phyloP scores from a whole-genome alignment of 2,888 invertebrate species.

The Xanthostigma xanthostigma region DNA sequence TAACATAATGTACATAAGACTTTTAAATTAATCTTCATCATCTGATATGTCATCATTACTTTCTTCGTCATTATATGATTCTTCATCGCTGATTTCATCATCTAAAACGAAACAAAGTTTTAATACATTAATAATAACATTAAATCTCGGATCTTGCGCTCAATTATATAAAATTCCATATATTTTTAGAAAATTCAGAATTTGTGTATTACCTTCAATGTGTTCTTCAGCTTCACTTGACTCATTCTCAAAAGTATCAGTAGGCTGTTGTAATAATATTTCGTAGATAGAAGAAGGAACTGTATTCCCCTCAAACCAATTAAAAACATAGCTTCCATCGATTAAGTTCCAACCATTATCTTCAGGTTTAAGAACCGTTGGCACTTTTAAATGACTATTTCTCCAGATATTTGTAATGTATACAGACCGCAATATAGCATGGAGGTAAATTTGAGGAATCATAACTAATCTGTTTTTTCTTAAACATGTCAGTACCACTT shows the following conservation, averaged over 20 bases:
- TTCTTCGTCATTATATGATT: neutral
- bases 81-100: neutral
- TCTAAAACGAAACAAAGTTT: neutral
- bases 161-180: too few relatives aligned
- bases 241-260: too few relatives aligned
- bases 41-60: neutral
- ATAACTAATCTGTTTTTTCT: slow-evolving; percentile 1
- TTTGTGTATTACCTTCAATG: neutral
- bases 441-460: neutral
- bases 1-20: neutral
- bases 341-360: slow-evolving; percentile 1
- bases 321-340: too few relatives aligned
- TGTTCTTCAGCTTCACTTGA: too few relatives aligned
- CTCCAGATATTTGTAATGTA: neutral
- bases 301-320: too few relatives aligned
- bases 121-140: neutral
- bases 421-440: neutral
- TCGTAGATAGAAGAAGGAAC: too few relatives aligned
- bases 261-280: too few relatives aligned
- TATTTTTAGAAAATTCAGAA: too few relatives aligned
- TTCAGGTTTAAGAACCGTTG: neutral
- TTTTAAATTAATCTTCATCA: neutral
- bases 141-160: neutral
- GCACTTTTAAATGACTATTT: neutral
- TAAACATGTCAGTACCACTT: neutral